A percentile compares a stretch with the other conserved stretches of the same genome.
Conservation (phyloP, 2,797 vertebrate genomes). For the Ceyx erithaca region DNA sequence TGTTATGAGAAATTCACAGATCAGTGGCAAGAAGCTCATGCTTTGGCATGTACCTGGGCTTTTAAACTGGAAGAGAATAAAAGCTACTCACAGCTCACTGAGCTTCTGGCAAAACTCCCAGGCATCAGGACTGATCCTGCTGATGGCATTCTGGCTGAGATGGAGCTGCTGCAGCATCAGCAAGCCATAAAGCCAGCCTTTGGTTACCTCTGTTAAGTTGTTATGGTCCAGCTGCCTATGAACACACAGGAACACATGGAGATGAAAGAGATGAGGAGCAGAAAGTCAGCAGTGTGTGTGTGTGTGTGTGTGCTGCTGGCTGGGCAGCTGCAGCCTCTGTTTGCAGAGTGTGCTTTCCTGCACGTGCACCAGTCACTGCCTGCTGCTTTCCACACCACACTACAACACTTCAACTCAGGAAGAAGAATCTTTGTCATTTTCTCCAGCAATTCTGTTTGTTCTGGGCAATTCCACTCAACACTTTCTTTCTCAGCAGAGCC, state of each 20-base stretch:
- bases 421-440: neutral
- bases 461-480: neutral
- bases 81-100: constrained; percentile 91
- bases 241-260: constrained; percentile 29
- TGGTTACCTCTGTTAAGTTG: constrained; percentile 95
- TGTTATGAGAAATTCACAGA: constrained; percentile 76
- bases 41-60: constrained; percentile 76
- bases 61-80: constrained; percentile 73
- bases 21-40: constrained; percentile 74
- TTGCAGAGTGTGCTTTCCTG: neutral
- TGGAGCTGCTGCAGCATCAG: constrained; percentile 93
- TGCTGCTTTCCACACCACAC: neutral
- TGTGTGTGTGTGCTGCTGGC: neutral
- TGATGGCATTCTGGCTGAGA: constrained; percentile 94
- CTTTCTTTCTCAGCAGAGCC: neutral
- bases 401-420: neutral
- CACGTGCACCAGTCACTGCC: neutral
- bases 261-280: constrained; percentile 17
- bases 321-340: neutral
- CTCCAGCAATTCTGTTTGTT: neutral
- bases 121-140: constrained; percentile 91
- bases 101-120: constrained; percentile 99
- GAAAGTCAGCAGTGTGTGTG: neutral
- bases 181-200: constrained; percentile 97
- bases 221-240: constrained; percentile 94